phyloP scores from a whole-genome alignment of 2,113 vertebrate species.

The Actenoides hombroni region DNA sequence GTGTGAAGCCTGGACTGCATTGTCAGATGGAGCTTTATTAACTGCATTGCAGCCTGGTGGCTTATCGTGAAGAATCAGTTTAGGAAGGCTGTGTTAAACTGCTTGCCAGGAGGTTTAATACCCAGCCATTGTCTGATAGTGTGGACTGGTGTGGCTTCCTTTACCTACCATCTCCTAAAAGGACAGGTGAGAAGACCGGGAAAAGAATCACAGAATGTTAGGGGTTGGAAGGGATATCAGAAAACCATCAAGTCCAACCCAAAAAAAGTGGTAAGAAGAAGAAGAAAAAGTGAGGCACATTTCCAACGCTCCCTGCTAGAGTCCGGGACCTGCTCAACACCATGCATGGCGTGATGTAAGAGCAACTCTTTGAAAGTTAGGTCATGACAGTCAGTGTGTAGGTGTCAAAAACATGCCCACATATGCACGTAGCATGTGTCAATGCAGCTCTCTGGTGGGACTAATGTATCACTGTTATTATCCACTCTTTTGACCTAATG shows the following conservation, averaged over 20 bases:
- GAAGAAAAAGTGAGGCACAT: neutral
- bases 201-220: too few relatives aligned
- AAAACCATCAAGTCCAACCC: too few relatives aligned
- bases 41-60: conserved; percentile 37
- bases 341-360: fast-evolving
- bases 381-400: fast-evolving
- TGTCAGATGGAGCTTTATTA: conserved; percentile 64
- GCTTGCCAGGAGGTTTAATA: conserved; percentile 15
- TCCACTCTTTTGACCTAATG: neutral
- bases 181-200: neutral
- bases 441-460: neutral
- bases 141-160: neutral
- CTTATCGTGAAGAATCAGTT: conserved; percentile 14
- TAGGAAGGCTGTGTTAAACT: conserved; percentile 42
- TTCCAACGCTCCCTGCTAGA: neutral
- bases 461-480: neutral
- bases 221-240: too few relatives aligned
- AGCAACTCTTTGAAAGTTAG: neutral
- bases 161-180: neutral
- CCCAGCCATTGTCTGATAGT: neutral
- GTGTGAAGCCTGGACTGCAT: conserved; percentile 62
- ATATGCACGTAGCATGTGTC: neutral
- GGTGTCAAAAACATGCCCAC: neutral
- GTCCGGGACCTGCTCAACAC: neutral
- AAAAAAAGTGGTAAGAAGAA: too few relatives aligned